These are phyloP conservation scores for Euphydryas editha DNA, from an alignment of 2,888 invertebrate genomes.

Conservation along the genomic window DNA sequence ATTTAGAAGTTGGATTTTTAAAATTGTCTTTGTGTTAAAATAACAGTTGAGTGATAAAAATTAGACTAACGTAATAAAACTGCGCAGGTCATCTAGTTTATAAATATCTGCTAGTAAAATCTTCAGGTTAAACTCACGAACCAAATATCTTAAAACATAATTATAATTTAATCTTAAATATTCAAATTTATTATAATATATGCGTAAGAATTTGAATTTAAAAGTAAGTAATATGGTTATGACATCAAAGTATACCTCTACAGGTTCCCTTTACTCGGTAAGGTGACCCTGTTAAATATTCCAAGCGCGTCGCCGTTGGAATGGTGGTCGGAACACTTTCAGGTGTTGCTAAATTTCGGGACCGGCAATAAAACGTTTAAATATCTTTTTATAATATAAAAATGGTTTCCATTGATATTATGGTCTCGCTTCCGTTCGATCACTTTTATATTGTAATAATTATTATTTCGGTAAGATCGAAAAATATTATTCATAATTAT, in stretches of 20 bases:
- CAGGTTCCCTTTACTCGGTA: conserved; percentile 13
- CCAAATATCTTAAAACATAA: neutral
- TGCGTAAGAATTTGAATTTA: conserved; percentile 4
- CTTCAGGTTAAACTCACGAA: neutral
- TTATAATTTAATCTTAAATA: neutral
- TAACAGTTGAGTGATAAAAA: too few species aligned
- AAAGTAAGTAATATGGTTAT: conserved; percentile 10
- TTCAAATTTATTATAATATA: conserved; percentile 2
- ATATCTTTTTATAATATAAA: conserved; percentile 24
- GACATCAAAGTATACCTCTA: neutral
- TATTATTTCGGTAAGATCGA: too few species aligned
- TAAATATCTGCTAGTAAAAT: neutral
- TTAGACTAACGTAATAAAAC: too few species aligned
- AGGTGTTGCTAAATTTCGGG: conserved; percentile 25
- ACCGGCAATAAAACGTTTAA: conserved; percentile 23
- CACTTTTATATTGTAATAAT: neutral
- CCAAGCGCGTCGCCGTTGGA: conserved; percentile 18
- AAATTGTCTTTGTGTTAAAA: too few species aligned
- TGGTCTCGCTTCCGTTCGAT: neutral
- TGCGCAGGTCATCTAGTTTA: too few species aligned
- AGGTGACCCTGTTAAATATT: conserved; percentile 25
- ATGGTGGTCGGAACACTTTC: conserved; percentile 21
- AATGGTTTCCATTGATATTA: neutral
- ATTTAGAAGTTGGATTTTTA: too few species aligned
- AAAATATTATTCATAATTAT: too few species aligned